Base-by-base conservation (phyloP, 2,113 vertebrate species). In the Ptyas mucosa region DNA sequence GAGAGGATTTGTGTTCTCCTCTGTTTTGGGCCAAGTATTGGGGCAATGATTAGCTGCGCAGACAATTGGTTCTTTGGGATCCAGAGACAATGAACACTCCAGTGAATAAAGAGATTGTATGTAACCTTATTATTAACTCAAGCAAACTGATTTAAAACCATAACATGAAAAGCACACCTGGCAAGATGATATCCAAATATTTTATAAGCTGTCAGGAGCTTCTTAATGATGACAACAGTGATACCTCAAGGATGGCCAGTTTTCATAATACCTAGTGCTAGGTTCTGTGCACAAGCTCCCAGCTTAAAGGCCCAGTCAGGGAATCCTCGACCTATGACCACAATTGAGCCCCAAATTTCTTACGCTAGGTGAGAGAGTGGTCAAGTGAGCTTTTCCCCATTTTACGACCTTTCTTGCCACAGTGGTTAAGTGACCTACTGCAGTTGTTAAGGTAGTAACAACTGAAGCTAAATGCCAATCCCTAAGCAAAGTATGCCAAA, bases 1-100 rank as follows among this genome's bases (percentile, higher is more conserved):
- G 29, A 43, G 15, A 14, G n/a, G 95, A 91, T 93, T 54, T 91
- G 21, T 52, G 23, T 34, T 93, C 21, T 92, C 43, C 86, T 89
- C 55, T 69, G 12, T 69, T 69, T 69, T 69, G 29, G 29, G 12
- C 12, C 64, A 69, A 34, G 5, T 69, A 69, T 69, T 15, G 0
- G 12, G 12, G 12, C 64, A 69, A 29, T n/a, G 29, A 69, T 69
- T n/a, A 69, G 12, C 12, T 69, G 12, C 64, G 12, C 64, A 69
- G 29, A 69, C 89, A 18, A 4, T 21, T 52, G 0, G 0, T 91
- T 0, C 81, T 64, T 0, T 51, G 29, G 55, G 10, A 26, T 21
- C 29, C 64, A 69, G 64, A 69, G 64, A n/a, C 64, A n/a, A 69
- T 69, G 11, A 29, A 11, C 12, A 69, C 12, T 14, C 5, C 29